Evolutionary conservation across 2,113 vertebrate species (phyloP).

Genomic region (Halcyon senegalensis): DNA sequence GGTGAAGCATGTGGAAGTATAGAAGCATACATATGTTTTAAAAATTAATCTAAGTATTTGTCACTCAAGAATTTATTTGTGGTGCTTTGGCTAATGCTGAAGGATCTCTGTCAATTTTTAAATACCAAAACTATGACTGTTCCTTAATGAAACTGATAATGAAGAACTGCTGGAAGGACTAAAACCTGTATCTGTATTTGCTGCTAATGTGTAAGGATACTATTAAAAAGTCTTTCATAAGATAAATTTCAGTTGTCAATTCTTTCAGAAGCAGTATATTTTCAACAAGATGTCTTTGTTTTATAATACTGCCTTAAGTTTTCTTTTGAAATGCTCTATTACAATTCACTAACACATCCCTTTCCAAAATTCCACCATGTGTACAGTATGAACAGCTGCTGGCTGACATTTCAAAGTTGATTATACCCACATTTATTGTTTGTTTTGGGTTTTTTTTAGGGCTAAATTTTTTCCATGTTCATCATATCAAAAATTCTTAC

Average conservation of each 20-base stretch:
- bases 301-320: background rate
- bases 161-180: background rate
- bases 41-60: background rate
- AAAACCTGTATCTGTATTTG: background rate
- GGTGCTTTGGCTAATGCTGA: background rate
- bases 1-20: background rate
- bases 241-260: background rate
- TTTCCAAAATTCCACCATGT: background rate
- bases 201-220: background rate
- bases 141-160: background rate
- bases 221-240: background rate
- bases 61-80: background rate
- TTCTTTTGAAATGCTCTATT: background rate
- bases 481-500: constrained; percentile 74
- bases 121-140: background rate
- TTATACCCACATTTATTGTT: background rate
- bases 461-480: background rate
- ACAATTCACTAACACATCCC: background rate
- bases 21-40: background rate
- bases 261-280: background rate
- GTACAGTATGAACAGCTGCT: background rate
- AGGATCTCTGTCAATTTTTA: background rate
- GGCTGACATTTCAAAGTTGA: background rate
- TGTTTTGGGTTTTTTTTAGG: background rate
- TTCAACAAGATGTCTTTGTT: background rate